These are phyloP conservation scores for Sphaerodactylus townsendi DNA, from an alignment of 2,113 vertebrate species.

Conservation along the genomic window DNA sequence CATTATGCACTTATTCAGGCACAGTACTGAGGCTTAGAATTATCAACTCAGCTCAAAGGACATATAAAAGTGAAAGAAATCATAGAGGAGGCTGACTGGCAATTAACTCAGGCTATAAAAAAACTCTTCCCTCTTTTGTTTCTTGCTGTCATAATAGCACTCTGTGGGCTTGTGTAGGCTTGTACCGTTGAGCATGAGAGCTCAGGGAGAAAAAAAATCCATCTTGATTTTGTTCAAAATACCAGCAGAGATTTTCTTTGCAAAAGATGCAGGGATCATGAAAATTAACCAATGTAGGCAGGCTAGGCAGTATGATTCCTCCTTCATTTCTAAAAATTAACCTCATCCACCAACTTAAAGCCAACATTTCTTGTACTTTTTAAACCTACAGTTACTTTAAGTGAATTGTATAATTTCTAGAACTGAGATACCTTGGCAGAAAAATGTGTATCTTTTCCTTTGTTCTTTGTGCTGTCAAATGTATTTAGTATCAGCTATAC, in stretches of 20 bases:
- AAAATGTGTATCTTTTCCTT: not conserved
- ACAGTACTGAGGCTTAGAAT: constrained; percentile 50
- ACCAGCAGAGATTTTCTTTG: constrained; percentile 31
- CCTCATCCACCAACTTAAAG: not conserved
- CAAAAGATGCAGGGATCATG: constrained; percentile 31
- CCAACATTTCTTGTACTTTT: constrained; percentile 1
- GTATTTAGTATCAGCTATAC: not conserved
- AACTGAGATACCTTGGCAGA: not conserved
- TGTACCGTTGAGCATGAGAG: constrained; percentile 9
- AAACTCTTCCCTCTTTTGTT: constrained; percentile 52
- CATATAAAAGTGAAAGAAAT: constrained; percentile 49
- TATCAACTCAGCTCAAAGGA: constrained; percentile 47
- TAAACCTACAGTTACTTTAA: constrained; percentile 17
- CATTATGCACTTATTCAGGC: constrained; percentile 29
- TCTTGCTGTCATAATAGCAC: constrained; percentile 62
- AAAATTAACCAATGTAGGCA: constrained; percentile 21
- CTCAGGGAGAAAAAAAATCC: constrained; percentile 9
- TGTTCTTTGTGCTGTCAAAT: not conserved
- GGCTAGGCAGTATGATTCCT: constrained; percentile 17
- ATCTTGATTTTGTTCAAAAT: constrained; percentile 33
- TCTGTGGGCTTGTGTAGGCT: constrained; percentile 61
- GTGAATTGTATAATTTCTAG: constrained; percentile 10
- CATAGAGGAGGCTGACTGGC: constrained; percentile 44
- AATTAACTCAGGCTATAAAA: constrained; percentile 48
- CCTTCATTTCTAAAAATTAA: constrained; percentile 19